Conservation (phyloP, 2,888 invertebrate species). For the Amphipoea lucens region DNA sequence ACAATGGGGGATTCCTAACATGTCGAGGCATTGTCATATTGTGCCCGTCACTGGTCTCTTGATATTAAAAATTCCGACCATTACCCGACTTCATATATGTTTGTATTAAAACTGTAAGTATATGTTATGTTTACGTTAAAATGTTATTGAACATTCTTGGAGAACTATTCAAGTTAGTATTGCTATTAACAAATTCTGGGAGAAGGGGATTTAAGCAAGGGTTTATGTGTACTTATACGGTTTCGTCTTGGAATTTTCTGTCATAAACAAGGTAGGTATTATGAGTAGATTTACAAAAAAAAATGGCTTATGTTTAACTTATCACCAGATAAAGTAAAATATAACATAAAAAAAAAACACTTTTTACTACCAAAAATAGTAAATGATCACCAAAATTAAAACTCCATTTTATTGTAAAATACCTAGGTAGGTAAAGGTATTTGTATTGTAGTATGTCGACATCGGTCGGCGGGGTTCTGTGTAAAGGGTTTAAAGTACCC, state of each 20-base stretch:
- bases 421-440: no score
- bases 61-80: conserved; percentile 82
- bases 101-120: conserved; percentile 63
- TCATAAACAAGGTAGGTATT: not conserved
- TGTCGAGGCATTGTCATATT: conserved; percentile 78
- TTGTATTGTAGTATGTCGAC: no score
- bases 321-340: no score
- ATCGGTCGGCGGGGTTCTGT: no score
- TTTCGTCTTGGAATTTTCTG: not conserved
- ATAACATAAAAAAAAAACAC: no score
- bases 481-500: no score
- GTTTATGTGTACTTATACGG: conserved; percentile 27
- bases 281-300: not conserved
- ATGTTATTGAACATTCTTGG: conserved; percentile 61
- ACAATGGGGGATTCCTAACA: conserved; percentile 79
- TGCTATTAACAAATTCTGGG: conserved; percentile 47
- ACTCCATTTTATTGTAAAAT: no score
- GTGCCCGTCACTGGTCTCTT: conserved; percentile 70
- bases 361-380: no score
- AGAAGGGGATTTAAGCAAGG: conserved; percentile 21
- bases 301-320: no score
- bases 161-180: conserved; percentile 48
- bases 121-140: conserved; percentile 46
- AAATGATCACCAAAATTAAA: no score
- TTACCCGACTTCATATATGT: conserved; percentile 67